Conservation (phyloP, 2,797 vertebrate genomes). For the Arremon brunneinucha region DNA sequence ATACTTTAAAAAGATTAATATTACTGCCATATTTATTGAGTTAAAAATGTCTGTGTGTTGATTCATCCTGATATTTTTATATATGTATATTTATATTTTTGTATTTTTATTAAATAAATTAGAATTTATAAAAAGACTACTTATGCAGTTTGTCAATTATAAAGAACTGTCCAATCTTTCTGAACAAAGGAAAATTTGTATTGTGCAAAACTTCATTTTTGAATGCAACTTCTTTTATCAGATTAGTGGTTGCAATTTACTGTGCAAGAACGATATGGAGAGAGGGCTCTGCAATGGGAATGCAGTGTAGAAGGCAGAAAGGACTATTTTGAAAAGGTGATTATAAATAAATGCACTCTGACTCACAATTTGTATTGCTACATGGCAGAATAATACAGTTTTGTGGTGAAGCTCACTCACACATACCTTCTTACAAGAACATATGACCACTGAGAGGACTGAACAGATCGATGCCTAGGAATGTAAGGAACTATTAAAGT, state of each 20-base stretch:
- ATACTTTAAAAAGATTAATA: slow-evolving; percentile 54
- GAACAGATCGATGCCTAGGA: background rate
- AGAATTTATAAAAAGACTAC: slow-evolving; percentile 73
- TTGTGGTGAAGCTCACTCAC: background rate
- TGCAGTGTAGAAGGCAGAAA: background rate
- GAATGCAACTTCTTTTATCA: background rate
- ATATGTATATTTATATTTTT: slow-evolving; percentile 85
- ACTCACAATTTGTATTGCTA: background rate
- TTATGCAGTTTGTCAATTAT: slow-evolving; percentile 24
- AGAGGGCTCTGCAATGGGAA: background rate
- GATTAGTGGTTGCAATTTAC: background rate
- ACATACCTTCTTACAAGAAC: background rate
- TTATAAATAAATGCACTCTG: background rate
- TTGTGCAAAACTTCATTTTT: background rate
- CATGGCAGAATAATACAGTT: background rate
- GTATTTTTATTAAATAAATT: slow-evolving; percentile 84
- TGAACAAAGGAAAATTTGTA: background rate
- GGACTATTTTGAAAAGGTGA: background rate
- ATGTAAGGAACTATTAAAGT: background rate
- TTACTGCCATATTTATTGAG: slow-evolving; percentile 78
- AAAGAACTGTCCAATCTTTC: background rate
- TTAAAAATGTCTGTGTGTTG: slow-evolving; percentile 74
- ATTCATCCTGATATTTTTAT: slow-evolving; percentile 80
- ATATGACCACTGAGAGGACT: background rate
- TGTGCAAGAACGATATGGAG: background rate